Base-by-base conservation (phyloP, 2,113 vertebrate species). In the Psilopsiagon aymara region DNA sequence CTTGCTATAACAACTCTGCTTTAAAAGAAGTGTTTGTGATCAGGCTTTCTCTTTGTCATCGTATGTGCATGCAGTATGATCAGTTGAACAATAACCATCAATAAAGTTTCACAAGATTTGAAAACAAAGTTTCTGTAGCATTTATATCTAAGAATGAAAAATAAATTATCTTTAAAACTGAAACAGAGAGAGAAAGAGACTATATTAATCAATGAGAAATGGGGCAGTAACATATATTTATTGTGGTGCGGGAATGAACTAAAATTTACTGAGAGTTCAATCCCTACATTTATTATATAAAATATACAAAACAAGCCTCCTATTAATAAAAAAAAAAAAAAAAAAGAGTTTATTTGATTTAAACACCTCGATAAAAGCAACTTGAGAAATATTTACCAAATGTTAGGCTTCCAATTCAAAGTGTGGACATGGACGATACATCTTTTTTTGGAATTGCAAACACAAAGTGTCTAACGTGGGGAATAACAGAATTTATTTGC, bases 31-130 rank as follows among this genome's bases (percentile, higher is more conserved):
- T 99, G 98, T 99, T 98, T 99, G 99, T 99, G 99, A 98, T 98
- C 98, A 98, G 98, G 98, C 98, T 98, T 99, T 98, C 98, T 98
- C 98, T 98, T 98, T 98, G 98, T 99, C 99, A 99, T 99, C 98
- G 98, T 99, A 98, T 98, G 98, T 99, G 99, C 99, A 99, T 99
- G 99, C 98, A 98, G 97, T 99, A 99, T 99, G 98, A 99, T 98
- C 98, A 98, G 98, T 99, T 98, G 98, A 99, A 98, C 98, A 98
- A 98, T 98, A 99, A 99, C 98, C 99, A 99, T 99, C 98, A 99
- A 99, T 99, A 99, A 99, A 99, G 98, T 99, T 98, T 99, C 98
- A 99, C 98, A 98, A 99, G 96, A 99, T 98, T 98, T 98, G 97
- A 98, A 98, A 98, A 97, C 95, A 10, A 96, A 97, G 98, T 98